Conservation (phyloP, 2,888 invertebrate genomes). For the Synergus japonicus region DNA sequence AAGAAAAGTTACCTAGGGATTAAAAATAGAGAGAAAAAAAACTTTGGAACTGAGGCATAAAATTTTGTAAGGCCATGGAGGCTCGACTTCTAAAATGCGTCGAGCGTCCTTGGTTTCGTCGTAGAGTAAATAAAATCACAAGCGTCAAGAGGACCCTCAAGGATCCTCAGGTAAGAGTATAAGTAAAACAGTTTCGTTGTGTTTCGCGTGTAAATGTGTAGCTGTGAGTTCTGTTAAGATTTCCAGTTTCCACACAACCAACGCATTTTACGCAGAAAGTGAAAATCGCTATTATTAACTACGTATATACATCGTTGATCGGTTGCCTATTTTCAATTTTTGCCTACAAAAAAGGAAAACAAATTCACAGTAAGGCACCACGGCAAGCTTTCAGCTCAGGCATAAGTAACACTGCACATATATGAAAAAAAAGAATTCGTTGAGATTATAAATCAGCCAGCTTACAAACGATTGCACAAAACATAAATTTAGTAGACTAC, state of each 20-base stretch:
- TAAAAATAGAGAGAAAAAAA: constrained; percentile 29
- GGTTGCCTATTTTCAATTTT: constrained; percentile 22
- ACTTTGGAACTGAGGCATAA: constrained; percentile 68
- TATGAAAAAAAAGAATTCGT: not conserved
- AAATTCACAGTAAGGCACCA: constrained; percentile 25
- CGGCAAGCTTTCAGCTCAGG: constrained; percentile 10
- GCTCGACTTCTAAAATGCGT: constrained; percentile 63
- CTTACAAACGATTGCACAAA: constrained; percentile 32
- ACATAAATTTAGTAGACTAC: constrained; percentile 24
- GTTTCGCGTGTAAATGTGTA: constrained; percentile 61
- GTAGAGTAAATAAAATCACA: constrained; percentile 75
- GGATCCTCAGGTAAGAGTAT: constrained; percentile 70
- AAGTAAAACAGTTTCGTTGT: constrained; percentile 68
- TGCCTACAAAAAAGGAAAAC: not conserved
- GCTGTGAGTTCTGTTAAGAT: constrained; percentile 49
- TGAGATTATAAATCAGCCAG: constrained; percentile 25
- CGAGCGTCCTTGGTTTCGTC: constrained; percentile 69
- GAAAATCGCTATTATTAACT: constrained; percentile 30
- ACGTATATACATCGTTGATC: constrained; percentile 16
- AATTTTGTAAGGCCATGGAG: constrained; percentile 70
- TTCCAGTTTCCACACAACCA: constrained; percentile 45
- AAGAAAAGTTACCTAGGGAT: constrained; percentile 39
- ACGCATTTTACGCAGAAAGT: not conserved
- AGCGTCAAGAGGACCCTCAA: constrained; percentile 69
- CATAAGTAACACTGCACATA: constrained; percentile 18